Conservation (phyloP, 2,888 invertebrate genomes). For the Eupeodes luniger region DNA sequence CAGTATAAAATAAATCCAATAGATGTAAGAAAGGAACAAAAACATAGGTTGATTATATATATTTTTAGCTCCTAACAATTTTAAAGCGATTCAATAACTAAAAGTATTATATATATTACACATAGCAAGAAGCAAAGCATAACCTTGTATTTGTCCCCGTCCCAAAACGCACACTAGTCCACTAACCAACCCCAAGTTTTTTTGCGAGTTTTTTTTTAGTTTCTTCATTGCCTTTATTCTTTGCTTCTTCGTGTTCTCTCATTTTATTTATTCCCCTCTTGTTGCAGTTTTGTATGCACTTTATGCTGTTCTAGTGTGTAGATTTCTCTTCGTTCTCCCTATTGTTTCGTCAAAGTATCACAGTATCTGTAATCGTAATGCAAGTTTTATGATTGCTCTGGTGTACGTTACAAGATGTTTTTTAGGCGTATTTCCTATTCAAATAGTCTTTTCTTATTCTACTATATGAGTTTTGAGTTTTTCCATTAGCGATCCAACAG, state of each 20-base stretch:
- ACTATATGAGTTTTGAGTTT: slow-evolving; percentile 43
- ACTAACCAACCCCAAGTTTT: slow-evolving; percentile 77
- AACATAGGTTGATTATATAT: slow-evolving; percentile 74
- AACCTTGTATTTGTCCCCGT: slow-evolving; percentile 79
- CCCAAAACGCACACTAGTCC: slow-evolving; percentile 75
- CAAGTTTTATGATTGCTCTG: slow-evolving; percentile 42
- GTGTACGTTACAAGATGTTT: slow-evolving; percentile 47
- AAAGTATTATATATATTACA: slow-evolving; percentile 80
- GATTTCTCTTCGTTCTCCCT: slow-evolving; percentile 52
- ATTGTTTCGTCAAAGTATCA: background rate
- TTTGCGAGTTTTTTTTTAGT: slow-evolving; percentile 23
- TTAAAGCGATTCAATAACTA: slow-evolving; percentile 81
- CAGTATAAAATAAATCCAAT: slow-evolving; percentile 55
- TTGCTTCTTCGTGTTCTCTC: slow-evolving; percentile 59
- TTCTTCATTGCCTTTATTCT: slow-evolving; percentile 56
- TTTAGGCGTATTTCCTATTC: slow-evolving; percentile 63
- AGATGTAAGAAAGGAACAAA: slow-evolving; percentile 54
- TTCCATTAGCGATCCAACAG: slow-evolving; percentile 45
- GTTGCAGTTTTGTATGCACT: slow-evolving; percentile 60
- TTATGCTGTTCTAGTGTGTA: slow-evolving; percentile 52
- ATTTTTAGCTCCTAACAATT: slow-evolving; percentile 80
- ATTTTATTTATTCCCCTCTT: slow-evolving; percentile 61
- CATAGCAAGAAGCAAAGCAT: slow-evolving; percentile 78
- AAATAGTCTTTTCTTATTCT: slow-evolving; percentile 47
- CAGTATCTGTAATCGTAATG: slow-evolving; percentile 26